Evolutionary conservation across 2,888 invertebrate species (phyloP).

Genomic region (Euproctis similis): DNA sequence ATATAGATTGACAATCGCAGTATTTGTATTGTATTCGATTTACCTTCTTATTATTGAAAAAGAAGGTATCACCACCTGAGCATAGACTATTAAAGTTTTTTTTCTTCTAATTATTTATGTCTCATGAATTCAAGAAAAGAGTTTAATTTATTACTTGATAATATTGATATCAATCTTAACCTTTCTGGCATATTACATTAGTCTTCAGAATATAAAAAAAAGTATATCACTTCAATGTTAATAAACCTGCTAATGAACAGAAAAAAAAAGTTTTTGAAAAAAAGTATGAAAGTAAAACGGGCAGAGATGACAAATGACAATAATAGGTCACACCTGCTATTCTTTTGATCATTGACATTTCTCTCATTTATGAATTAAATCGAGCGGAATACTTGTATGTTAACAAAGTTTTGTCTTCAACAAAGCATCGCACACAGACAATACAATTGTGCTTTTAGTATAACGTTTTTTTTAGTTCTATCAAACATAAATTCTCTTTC

Average conservation of each 20-base stretch:
- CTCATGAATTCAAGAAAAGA: no score
- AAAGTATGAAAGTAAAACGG: slow-evolving; percentile 51
- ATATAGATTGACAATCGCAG: no score
- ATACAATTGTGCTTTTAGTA: slow-evolving; percentile 56
- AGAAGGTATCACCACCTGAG: no score
- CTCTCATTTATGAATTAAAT: slow-evolving; percentile 75
- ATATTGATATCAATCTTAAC: no score
- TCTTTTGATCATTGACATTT: slow-evolving; percentile 74
- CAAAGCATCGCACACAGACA: slow-evolving; percentile 66
- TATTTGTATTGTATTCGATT: no score
- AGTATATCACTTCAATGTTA: slow-evolving; percentile 36
- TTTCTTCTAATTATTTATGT: no score
- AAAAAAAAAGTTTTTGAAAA: slow-evolving; percentile 52
- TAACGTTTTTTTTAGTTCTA: slow-evolving; percentile 75
- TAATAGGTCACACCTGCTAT: slow-evolving; percentile 73
- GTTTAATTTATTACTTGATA: no score
- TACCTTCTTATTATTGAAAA: no score
- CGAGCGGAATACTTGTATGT: slow-evolving; percentile 66
- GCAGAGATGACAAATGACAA: slow-evolving; percentile 69
- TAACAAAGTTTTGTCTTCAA: slow-evolving; percentile 62
- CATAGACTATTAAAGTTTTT: no score
- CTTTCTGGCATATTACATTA: slow-evolving; percentile 31
- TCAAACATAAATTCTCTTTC: slow-evolving; percentile 67
- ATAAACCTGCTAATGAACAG: slow-evolving; percentile 42
- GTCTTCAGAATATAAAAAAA: slow-evolving; percentile 29